Base-by-base conservation (phyloP, 2,113 vertebrate species). In the Semicossyphus pulcher region DNA sequence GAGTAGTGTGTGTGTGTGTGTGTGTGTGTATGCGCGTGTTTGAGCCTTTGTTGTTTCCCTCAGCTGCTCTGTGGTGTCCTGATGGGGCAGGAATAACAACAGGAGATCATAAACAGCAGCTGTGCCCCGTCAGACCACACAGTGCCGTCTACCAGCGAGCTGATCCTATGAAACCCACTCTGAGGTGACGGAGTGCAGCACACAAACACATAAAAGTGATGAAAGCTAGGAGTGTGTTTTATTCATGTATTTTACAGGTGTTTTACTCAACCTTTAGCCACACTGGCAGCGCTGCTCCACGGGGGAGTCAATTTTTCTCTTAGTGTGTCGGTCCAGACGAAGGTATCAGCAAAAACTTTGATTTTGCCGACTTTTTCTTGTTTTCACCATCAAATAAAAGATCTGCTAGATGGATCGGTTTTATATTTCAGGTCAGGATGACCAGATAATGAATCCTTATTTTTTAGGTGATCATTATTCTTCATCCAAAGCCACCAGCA, bases 91-190 rank as follows among this genome's bases (percentile, higher is more conserved):
- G 59, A 84, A 68, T 68, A 88, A 85, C 86, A 89, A 86, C 91
- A 84, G 83, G 85, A 82, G 76, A 86, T 84, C 85, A 75, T 72
- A 90, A 87, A 88, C 61, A 85, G 86, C 90, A 90, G 90, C 90
- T 88, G 90, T 85, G 87, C 64, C 72, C 28, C 39, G 75, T 78
- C 80, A 76, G 84, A 79, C 69, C 80, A 70, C 80, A 78, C 83
- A 51, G 47, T 36, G 56, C 72, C 65, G 60, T 77, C 37, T 25
- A 72, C 51, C 74, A 56, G 34, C 45, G 6, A 26, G 31, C 32
- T 11, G 18, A 66, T 73, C 62, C 56, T 18, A 60, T 45, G 57
- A 67, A 80, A 67, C 34, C 25, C 25, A 25, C 34, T 52, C n/a
- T 18, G 5, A 73, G 80, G 71, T 61, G 71, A 74, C 48, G 25